Evolutionary conservation across 2,797 vertebrate species (phyloP).

Genomic region (Mareca penelope): DNA sequence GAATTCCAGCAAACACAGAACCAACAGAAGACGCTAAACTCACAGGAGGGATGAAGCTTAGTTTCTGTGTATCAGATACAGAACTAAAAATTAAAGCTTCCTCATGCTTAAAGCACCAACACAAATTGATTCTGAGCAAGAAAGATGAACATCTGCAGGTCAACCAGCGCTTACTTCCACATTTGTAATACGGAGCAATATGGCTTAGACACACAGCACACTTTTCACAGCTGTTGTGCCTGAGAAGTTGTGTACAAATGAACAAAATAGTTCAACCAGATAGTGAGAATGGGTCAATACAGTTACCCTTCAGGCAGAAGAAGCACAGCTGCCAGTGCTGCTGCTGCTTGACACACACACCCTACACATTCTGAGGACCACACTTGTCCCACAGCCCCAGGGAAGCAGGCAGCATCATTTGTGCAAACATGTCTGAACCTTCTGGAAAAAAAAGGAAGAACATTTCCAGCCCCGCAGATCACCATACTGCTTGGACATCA

Average conservation of each 20-base stretch:
- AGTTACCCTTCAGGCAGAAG: neutral
- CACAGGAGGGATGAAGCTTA: neutral
- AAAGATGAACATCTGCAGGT: neutral
- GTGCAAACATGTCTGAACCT: neutral
- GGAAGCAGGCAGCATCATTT: neutral
- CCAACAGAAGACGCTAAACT: rapidly evolving
- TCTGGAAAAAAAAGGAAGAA: neutral
- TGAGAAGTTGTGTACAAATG: neutral
- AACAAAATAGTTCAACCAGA: neutral
- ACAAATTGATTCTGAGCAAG: neutral
- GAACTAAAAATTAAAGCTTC: neutral
- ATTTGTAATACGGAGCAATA: neutral
- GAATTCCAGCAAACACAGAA: neutral
- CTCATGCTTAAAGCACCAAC: neutral
- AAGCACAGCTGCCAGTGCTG: neutral
- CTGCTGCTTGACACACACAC: rapidly evolving
- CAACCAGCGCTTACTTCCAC: neutral
- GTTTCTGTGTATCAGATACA: neutral
- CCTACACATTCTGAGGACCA: neutral
- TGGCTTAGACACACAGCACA: neutral
- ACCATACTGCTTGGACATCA: neutral
- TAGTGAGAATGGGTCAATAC: neutral
- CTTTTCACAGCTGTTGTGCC: neutral
- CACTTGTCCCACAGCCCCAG: neutral
- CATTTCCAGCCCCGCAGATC: no score